These are phyloP conservation scores for Xenops minutus DNA, from an alignment of 2,797 vertebrate species.

Conservation along the genomic window DNA sequence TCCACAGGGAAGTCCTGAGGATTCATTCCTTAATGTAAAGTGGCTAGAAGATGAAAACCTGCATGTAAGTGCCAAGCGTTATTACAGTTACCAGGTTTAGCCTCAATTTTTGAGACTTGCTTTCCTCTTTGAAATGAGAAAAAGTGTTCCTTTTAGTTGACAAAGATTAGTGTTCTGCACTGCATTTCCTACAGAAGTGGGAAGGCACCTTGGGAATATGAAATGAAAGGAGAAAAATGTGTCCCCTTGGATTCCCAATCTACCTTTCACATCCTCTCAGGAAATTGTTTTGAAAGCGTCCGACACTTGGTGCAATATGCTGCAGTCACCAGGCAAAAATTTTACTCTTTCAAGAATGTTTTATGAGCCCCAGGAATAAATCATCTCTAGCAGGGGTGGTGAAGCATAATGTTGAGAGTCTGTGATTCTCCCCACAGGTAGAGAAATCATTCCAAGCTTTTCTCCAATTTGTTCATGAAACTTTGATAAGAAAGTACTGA, in stretches of 20 bases:
- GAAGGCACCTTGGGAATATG: slow-evolving; percentile 2
- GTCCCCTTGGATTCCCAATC: slow-evolving; percentile 48
- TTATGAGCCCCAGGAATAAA: slow-evolving; percentile 53
- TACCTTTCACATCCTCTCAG: slow-evolving; percentile 50
- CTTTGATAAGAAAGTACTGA: slow-evolving; percentile 11
- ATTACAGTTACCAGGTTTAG: slow-evolving; percentile 38
- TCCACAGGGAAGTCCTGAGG: slow-evolving; percentile 21
- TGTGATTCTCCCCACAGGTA: slow-evolving; percentile 31
- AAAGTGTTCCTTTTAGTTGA: slow-evolving; percentile 24
- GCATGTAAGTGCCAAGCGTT: slow-evolving; percentile 32
- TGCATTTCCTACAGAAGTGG: slow-evolving; percentile 34
- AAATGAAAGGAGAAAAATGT: slow-evolving; percentile 64
- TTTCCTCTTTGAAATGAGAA: slow-evolving; percentile 23
- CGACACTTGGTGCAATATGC: slow-evolving; percentile 24
- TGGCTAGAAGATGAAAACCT: slow-evolving; percentile 50
- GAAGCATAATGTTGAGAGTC: slow-evolving; percentile 32
- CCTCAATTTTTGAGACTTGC: slow-evolving; percentile 14
- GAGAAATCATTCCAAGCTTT: slow-evolving; percentile 50
- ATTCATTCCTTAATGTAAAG: slow-evolving; percentile 55
- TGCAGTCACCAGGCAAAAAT: slow-evolving; percentile 46
- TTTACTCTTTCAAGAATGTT: slow-evolving; percentile 50
- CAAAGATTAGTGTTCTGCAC: not conserved
- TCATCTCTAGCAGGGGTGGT: slow-evolving; percentile 24
- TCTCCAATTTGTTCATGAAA: slow-evolving; percentile 37
- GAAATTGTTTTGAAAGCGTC: slow-evolving; percentile 59